phyloP scores from a whole-genome alignment of 1,140 invertebrate genomes.

The Wiebesia pumilae region DNA sequence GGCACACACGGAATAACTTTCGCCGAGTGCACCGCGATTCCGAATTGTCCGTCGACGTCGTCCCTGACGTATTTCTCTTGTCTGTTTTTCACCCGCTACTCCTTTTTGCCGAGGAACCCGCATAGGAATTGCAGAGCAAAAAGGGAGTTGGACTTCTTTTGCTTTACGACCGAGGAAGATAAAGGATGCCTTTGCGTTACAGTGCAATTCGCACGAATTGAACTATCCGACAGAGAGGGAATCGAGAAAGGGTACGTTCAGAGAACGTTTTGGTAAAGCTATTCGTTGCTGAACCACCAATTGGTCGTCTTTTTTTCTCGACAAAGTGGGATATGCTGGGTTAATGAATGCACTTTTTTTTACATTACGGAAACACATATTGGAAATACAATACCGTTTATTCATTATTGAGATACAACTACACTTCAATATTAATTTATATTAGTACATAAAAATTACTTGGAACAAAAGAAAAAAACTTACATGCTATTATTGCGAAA shows the following conservation, averaged over 20 bases:
- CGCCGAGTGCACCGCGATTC: constrained; percentile 47
- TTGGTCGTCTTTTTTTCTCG: neutral
- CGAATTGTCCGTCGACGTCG: constrained; percentile 21
- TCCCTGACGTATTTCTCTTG: constrained; percentile 21
- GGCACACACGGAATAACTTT: constrained; percentile 52
- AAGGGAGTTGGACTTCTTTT: constrained; percentile 36
- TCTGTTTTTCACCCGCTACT: neutral
- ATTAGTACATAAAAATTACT: no score
- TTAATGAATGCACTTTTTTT: neutral
- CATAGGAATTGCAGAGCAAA: constrained; percentile 52
- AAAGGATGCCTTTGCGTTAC: neutral
- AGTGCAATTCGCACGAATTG: constrained; percentile 26
- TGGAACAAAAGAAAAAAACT: no score
- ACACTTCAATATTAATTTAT: no score
- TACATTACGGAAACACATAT: no score
- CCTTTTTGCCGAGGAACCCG: constrained; percentile 9
- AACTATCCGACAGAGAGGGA: neutral
- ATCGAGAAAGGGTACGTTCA: no score
- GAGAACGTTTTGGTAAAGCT: neutral
- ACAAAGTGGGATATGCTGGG: neutral
- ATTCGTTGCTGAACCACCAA: neutral
- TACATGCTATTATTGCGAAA: no score
- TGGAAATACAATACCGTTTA: no score
- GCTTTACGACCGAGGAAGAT: constrained; percentile 53
- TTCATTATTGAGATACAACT: no score